Conservation (phyloP, 2,113 vertebrate species). For the Saccopteryx leptura region DNA sequence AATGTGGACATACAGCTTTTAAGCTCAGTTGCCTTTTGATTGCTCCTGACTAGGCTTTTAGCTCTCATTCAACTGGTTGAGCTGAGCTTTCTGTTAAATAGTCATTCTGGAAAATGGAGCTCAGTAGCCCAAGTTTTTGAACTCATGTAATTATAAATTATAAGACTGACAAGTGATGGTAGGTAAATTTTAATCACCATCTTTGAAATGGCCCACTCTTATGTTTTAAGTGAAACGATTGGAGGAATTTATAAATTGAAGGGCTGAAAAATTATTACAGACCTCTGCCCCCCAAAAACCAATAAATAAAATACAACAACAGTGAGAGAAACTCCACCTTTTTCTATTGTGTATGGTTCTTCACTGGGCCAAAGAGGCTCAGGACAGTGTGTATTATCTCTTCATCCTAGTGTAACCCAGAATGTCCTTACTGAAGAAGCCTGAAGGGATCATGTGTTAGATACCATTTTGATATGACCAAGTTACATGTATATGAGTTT, state of each 20-base stretch:
- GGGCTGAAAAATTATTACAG: not conserved
- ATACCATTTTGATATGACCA: not conserved
- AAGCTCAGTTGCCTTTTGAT: slow-evolving; percentile 21
- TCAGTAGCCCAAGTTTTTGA: slow-evolving; percentile 45
- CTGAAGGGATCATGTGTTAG: not conserved
- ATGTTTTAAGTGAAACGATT: slow-evolving; percentile 49
- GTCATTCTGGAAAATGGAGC: slow-evolving; percentile 29
- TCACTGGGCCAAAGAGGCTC: not conserved
- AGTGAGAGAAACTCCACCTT: not conserved
- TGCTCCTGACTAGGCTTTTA: slow-evolving; percentile 31
- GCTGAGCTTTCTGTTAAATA: slow-evolving; percentile 53
- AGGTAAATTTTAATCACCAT: not conserved
- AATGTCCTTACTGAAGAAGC: not conserved
- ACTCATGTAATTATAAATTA: not conserved
- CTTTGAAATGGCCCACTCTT: slow-evolving; percentile 8
- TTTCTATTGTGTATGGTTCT: not conserved
- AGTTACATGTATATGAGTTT: not conserved
- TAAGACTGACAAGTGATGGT: not conserved
- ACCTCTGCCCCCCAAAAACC: too few species aligned
- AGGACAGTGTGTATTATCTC: not conserved
- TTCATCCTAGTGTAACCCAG: not conserved
- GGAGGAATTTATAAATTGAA: not conserved
- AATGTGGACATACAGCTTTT: slow-evolving; percentile 39
- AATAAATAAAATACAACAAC: not conserved
- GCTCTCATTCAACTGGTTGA: slow-evolving; percentile 48